Conservation (phyloP, 2,113 vertebrate species). For the Saguinus midas region DNA sequence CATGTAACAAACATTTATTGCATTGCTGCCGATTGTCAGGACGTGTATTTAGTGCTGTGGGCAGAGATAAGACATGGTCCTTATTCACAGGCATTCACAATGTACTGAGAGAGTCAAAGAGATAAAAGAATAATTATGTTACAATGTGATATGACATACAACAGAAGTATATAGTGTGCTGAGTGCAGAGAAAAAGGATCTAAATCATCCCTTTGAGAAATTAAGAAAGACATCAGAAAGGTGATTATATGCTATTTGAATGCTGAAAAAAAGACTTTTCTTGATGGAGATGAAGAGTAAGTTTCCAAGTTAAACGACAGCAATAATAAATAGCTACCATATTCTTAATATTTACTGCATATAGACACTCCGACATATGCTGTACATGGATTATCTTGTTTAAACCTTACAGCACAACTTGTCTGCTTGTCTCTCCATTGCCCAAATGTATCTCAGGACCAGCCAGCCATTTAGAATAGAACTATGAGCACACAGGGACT, state of each 20-base stretch:
- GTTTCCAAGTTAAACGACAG: slow-evolving; percentile 35
- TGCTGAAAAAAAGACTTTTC: not conserved
- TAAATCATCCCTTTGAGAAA: slow-evolving; percentile 27
- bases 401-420: not conserved
- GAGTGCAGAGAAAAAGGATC: not conserved
- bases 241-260: not conserved
- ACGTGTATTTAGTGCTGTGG: not conserved
- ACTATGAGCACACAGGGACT: not conserved
- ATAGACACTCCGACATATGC: not conserved
- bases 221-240: not conserved
- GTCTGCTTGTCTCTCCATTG: not conserved
- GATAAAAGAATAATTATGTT: slow-evolving; percentile 48
- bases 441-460: not conserved
- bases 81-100: slow-evolving; percentile 26
- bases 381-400: not conserved
- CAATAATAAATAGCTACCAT: not conserved
- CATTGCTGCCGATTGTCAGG: not conserved
- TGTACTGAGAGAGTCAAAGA: not conserved
- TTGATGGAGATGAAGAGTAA: not conserved
- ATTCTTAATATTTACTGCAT: not conserved
- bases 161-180: not conserved
- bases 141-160: slow-evolving; percentile 7
- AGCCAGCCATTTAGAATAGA: not conserved
- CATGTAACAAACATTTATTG: slow-evolving; percentile 24
- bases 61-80: not conserved